Evolutionary conservation across 2,797 vertebrate species (phyloP).

Genomic region (Sebastes dallii): DNA sequence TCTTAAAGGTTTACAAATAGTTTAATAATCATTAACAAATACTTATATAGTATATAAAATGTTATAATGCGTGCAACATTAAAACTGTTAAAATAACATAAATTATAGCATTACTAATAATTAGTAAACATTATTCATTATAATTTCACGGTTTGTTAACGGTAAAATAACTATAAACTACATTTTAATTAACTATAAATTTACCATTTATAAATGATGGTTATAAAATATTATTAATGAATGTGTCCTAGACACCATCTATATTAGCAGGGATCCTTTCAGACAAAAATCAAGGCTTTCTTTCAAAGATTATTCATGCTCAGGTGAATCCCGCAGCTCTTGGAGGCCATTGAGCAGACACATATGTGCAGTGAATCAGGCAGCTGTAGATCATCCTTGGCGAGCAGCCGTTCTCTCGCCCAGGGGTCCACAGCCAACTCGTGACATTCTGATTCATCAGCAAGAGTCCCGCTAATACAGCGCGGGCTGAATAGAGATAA

Average conservation of each 20-base stretch:
- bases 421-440: neutral
- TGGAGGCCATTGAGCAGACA: neutral
- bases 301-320: neutral
- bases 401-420: neutral
- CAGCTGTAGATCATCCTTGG: slow-evolving; percentile 27
- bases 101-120: no score
- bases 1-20: no score
- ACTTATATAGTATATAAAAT: no score
- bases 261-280: neutral
- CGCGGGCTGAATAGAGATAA: neutral
- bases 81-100: no score
- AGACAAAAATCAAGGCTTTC: neutral
- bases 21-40: no score
- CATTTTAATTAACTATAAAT: no score
- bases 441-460: slow-evolving; percentile 35
- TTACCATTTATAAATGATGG: no score
- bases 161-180: no score
- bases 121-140: no score
- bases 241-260: neutral
- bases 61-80: no score
- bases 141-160: no score
- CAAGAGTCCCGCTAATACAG: neutral
- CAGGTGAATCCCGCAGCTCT: slow-evolving; percentile 2
- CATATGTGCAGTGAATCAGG: slow-evolving; percentile 6
- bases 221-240: no score